Percentiles rank a stretch among this genome's conserved stretches.
These are phyloP conservation scores for Oscheius sp. DNA, from an alignment of 2,888 invertebrate species.

Conservation along the genomic window DNA sequence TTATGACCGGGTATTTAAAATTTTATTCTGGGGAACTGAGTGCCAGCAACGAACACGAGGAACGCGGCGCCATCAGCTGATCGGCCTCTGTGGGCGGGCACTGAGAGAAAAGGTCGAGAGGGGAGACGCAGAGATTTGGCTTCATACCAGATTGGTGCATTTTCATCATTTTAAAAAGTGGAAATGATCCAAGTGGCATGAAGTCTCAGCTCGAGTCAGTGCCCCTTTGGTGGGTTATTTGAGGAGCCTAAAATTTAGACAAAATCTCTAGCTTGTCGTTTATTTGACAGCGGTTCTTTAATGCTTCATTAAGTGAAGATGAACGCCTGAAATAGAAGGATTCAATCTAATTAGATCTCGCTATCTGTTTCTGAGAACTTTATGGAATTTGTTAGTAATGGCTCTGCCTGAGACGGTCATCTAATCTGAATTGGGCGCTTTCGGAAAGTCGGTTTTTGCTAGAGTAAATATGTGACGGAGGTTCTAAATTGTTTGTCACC, in stretches of 20 bases:
- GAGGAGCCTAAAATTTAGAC: background rate
- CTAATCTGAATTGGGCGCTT: background rate
- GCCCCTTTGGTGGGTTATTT: too few relatives aligned
- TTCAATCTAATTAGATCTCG: background rate
- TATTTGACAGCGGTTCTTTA: too few relatives aligned
- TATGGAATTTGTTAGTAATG: too few relatives aligned
- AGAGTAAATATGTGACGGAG: constrained; percentile 25
- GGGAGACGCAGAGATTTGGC: constrained; percentile 17
- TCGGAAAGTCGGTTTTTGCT: background rate
- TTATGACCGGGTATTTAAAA: constrained; percentile 10
- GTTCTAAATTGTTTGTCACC: constrained; percentile 28
- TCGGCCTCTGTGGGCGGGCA: constrained; percentile 24
- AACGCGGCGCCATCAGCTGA: constrained; percentile 31
- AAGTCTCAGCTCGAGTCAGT: constrained; percentile 21
- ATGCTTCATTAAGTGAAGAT: too few relatives aligned
- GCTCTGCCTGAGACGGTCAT: too few relatives aligned
- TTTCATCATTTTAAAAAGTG: constrained; percentile 25
- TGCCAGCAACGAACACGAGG: constrained; percentile 22
- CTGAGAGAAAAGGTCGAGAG: constrained; percentile 22
- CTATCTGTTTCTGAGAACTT: background rate
- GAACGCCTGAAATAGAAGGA: too few relatives aligned
- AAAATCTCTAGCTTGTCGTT: too few relatives aligned
- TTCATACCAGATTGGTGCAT: constrained; percentile 33
- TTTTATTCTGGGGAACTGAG: constrained; percentile 21
- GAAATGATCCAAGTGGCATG: constrained; percentile 20